phyloP scores from a whole-genome alignment of 2,888 invertebrate genomes.

The Mimas tiliae region DNA sequence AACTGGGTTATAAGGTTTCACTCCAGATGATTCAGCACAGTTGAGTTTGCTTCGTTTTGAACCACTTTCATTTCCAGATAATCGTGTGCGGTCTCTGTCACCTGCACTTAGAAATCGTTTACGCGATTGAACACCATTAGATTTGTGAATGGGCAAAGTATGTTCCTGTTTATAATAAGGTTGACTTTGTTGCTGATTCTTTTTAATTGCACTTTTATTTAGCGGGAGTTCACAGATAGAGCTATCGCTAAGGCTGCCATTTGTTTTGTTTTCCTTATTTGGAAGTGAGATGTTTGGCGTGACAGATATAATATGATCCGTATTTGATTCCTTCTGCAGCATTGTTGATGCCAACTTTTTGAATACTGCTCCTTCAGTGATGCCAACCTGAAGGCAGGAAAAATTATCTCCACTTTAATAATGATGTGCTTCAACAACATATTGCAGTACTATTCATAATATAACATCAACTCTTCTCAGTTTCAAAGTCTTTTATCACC shows the following conservation, averaged over 20 bases:
- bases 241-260: conserved; percentile 74
- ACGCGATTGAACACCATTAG: conserved; percentile 52
- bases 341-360: conserved; percentile 78
- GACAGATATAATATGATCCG: conserved; percentile 62
- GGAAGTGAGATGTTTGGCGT: conserved; percentile 53
- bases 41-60: conserved; percentile 60
- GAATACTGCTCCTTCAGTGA: conserved; percentile 82
- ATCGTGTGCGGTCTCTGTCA: conserved; percentile 66
- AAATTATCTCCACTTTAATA: conserved; percentile 84
- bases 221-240: conserved; percentile 67
- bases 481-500: conserved; percentile 77
- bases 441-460: conserved; percentile 60
- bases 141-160: conserved; percentile 50
- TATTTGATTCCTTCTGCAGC: conserved; percentile 72
- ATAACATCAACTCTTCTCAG: conserved; percentile 76
- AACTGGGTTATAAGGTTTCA: conserved; percentile 63
- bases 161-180: conserved; percentile 52
- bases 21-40: conserved; percentile 49
- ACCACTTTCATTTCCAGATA: conserved; percentile 70
- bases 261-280: conserved; percentile 55
- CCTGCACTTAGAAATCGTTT: conserved; percentile 65
- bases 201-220: conserved; percentile 57
- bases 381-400: conserved; percentile 85
- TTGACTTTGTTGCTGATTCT: conserved; percentile 56
- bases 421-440: conserved; percentile 79